phyloP scores from a whole-genome alignment of 2,888 invertebrate species.

The Diarsia mendica region DNA sequence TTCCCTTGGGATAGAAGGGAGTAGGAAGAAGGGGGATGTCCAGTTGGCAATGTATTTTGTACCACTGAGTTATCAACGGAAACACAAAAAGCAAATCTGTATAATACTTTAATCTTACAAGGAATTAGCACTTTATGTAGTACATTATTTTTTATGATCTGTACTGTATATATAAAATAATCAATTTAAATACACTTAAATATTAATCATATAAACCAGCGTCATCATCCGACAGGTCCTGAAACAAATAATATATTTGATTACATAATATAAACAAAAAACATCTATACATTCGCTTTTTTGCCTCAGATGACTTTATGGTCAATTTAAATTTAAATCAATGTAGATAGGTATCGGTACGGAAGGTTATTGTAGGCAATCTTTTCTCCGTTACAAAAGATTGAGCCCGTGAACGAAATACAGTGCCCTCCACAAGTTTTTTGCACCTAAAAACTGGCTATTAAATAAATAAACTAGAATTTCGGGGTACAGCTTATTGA shows the following conservation, averaged over 20 bases:
- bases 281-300: no score
- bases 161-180: conserved; percentile 71
- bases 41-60: neutral
- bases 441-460: no score
- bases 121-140: conserved; percentile 84
- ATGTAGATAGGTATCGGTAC: no score
- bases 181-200: conserved; percentile 77
- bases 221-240: conserved; percentile 88
- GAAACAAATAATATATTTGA: conserved; percentile 63
- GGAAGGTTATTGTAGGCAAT: no score
- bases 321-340: no score
- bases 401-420: no score
- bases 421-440: no score
- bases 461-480: no score
- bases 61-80: conserved; percentile 39
- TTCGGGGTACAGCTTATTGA: no score
- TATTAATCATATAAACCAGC: conserved; percentile 77
- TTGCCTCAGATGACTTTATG: no score
- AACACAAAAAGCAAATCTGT: conserved; percentile 71
- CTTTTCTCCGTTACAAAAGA: no score
- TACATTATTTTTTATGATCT: conserved; percentile 76
- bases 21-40: neutral
- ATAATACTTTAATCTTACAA: conserved; percentile 86
- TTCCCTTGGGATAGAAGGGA: neutral
- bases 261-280: neutral